Conservation (phyloP, 2,888 invertebrate species). For the Synanthedon andrenaeformis region DNA sequence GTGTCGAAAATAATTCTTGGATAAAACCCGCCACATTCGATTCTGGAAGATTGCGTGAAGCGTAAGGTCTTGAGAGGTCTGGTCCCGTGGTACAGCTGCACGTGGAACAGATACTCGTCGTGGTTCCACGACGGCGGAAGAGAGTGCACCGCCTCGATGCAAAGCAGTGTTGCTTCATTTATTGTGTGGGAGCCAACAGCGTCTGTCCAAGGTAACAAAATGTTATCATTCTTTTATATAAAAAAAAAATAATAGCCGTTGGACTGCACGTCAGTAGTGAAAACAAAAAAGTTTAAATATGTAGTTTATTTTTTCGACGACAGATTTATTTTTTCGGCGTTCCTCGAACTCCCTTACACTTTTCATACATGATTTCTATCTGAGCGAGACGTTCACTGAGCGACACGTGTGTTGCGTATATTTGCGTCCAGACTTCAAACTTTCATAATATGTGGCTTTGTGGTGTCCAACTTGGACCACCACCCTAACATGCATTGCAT, state of each 20-base stretch:
- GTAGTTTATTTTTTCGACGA: no score
- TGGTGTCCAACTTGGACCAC: no score
- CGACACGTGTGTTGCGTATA: no score
- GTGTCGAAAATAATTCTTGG: constrained; percentile 87
- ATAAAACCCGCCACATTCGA: constrained; percentile 79
- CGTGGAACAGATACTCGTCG: constrained; percentile 86
- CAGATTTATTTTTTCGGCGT: no score
- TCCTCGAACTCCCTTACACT: no score
- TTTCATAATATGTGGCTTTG: no score
- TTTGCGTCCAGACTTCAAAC: no score
- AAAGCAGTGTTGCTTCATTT: constrained; percentile 80
- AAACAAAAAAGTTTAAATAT: no score
- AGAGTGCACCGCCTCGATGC: constrained; percentile 86
- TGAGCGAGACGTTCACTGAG: no score
- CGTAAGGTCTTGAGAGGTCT: constrained; percentile 78
- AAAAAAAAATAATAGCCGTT: constrained; percentile 9
- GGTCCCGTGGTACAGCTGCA: constrained; percentile 91
- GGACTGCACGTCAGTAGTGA: no score
- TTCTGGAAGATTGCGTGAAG: constrained; percentile 77
- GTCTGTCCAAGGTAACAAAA: constrained; percentile 46
- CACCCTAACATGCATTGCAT: no score
- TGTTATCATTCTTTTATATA: not conserved
- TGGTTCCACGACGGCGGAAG: constrained; percentile 82
- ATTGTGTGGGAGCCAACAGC: constrained; percentile 78
- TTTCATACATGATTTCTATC: no score